A percentile compares a stretch with the other conserved stretches of the same genome.
Conservation (phyloP, 2,797 vertebrate species). For the Hydrophis major region DNA sequence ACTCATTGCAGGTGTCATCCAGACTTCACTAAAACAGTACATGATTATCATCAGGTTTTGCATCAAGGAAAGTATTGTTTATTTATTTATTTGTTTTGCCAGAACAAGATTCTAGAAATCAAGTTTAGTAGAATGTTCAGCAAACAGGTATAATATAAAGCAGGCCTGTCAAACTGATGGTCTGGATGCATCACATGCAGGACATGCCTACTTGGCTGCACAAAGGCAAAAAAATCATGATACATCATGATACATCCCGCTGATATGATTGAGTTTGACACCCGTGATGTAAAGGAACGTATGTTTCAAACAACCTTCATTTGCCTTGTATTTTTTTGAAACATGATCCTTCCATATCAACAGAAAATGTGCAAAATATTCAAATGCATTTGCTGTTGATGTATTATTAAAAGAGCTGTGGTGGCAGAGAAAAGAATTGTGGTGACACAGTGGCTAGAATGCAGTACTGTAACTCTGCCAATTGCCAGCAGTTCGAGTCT, state of each 20-base stretch:
- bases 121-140: slow-evolving; percentile 48
- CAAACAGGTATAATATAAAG: background rate
- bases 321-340: background rate
- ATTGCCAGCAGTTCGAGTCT: background rate
- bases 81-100: slow-evolving; percentile 24
- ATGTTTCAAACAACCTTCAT: slow-evolving; percentile 26
- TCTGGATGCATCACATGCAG: too few species aligned
- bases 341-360: slow-evolving; percentile 36
- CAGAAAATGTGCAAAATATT: slow-evolving; percentile 57
- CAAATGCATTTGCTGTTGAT: slow-evolving; percentile 42
- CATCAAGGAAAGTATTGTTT: slow-evolving; percentile 63
- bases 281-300: background rate
- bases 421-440: background rate
- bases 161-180: too few species aligned
- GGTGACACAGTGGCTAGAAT: background rate
- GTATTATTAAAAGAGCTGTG: slow-evolving; percentile 32
- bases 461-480: background rate
- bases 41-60: slow-evolving; percentile 64
- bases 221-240: too few species aligned
- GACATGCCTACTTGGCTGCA: too few species aligned
- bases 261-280: too few species aligned
- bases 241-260: too few species aligned
- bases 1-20: slow-evolving; percentile 62
- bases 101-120: slow-evolving; percentile 30
- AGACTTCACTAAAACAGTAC: slow-evolving; percentile 60